A percentile compares a stretch with the other conserved stretches of the same genome.
phyloP scores from a whole-genome alignment of 2,797 vertebrate species.

The Rhabdophis nuchalis region DNA sequence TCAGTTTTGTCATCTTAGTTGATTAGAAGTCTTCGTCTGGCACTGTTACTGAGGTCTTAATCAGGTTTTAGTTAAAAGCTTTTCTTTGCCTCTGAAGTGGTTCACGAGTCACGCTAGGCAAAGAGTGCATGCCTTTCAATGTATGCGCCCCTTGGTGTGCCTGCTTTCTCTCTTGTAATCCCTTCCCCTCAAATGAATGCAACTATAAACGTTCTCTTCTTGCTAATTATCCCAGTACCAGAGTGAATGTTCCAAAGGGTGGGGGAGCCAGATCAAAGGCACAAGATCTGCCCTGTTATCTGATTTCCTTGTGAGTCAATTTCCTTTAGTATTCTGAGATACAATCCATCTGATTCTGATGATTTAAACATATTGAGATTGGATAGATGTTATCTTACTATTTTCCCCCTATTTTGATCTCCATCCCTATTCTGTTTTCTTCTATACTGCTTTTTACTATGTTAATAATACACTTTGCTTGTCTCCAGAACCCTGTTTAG shows the following conservation, averaged over 20 bases:
- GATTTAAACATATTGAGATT: not conserved
- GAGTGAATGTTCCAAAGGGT: not conserved
- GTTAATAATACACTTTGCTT: not conserved
- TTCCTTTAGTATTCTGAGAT: not conserved
- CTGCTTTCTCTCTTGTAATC: not conserved
- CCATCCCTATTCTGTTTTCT: not conserved
- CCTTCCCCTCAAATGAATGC: not conserved
- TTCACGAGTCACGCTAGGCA: not conserved
- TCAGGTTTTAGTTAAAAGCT: not conserved
- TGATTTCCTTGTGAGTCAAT: not conserved
- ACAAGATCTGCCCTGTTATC: not conserved
- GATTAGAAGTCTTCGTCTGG: accelerated
- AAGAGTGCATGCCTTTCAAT: not conserved
- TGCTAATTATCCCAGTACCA: not conserved
- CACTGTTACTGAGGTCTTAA: not conserved
- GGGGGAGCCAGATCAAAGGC: not conserved
- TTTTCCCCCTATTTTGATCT: not conserved
- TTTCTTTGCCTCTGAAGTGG: not conserved
- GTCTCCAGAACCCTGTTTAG: not conserved
- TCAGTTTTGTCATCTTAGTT: not conserved
- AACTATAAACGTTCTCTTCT: not conserved
- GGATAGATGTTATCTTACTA: not conserved
- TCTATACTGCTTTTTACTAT: not conserved
- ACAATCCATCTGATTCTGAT: not conserved
- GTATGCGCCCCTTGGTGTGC: not conserved